Conservation (phyloP, 2,888 invertebrate genomes). For the Dynastes grantii region DNA sequence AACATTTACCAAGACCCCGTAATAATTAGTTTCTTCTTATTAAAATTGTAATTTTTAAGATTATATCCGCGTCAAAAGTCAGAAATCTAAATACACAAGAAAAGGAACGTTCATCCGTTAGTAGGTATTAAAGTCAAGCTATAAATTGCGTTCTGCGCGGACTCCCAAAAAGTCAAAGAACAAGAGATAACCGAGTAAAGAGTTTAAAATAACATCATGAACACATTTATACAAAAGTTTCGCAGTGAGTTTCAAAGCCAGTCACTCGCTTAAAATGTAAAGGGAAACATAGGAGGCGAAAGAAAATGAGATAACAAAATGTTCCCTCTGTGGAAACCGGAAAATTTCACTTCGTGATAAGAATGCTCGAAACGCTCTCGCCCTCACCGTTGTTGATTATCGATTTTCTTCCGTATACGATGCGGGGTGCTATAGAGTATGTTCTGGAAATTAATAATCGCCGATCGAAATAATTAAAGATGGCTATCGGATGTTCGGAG, state of each 20-base stretch:
- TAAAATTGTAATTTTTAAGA: too few relatives aligned
- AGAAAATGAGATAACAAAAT: constrained; percentile 25
- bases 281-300: constrained; percentile 17
- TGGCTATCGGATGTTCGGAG: neutral
- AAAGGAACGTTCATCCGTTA: too few relatives aligned
- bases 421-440: neutral
- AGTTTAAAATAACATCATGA: constrained; percentile 14
- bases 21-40: too few relatives aligned
- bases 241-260: constrained; percentile 9
- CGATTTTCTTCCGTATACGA: neutral
- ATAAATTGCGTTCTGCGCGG: neutral
- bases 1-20: too few relatives aligned
- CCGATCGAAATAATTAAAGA: constrained; percentile 22
- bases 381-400: constrained; percentile 4
- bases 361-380: neutral
- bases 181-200: constrained; percentile 9
- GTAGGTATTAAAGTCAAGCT: too few relatives aligned
- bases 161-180: constrained; percentile 15
- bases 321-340: constrained; percentile 7
- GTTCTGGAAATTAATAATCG: neutral
- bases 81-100: too few relatives aligned
- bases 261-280: constrained; percentile 13
- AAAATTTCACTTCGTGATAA: constrained; percentile 28
- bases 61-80: too few relatives aligned
- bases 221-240: constrained; percentile 24